Percentiles rank a stretch among this genome's conserved stretches.
phyloP scores from a whole-genome alignment of 1,140 invertebrate species.

The Ceratina japonica region DNA sequence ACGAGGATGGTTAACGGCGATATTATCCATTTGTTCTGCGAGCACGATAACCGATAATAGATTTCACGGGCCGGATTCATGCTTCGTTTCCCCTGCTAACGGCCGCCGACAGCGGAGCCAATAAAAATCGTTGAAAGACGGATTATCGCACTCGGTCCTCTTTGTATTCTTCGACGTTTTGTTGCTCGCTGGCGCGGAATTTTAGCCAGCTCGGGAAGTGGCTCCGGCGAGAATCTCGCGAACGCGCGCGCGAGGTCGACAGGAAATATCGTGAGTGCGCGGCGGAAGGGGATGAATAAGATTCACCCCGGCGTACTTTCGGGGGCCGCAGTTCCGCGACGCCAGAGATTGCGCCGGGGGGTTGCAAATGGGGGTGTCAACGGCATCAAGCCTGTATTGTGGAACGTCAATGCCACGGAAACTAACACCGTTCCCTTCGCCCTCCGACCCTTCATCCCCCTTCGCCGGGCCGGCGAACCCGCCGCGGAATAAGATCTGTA shows the following conservation, averaged over 20 bases:
- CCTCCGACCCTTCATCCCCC: conserved; percentile 41
- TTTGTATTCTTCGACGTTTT: conserved; percentile 9
- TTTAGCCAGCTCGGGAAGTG: background rate
- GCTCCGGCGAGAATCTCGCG: background rate
- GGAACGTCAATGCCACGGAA: conserved; percentile 72
- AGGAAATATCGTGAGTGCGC: conserved; percentile 51
- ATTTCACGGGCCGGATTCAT: conserved; percentile 63
- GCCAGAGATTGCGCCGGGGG: conserved; percentile 62
- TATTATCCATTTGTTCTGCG: conserved; percentile 71
- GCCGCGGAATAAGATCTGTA: conserved; percentile 59
- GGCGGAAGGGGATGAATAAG: conserved; percentile 70
- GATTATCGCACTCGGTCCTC: conserved; percentile 26
- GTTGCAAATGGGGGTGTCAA: conserved; percentile 73
- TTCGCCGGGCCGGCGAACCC: conserved; percentile 29
- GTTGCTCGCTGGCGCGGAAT: background rate
- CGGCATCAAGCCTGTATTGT: conserved; percentile 74
- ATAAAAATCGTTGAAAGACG: conserved; percentile 39
- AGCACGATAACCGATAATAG: conserved; percentile 58
- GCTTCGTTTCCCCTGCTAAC: conserved; percentile 47
- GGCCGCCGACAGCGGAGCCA: conserved; percentile 30
- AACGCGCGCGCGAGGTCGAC: conserved; percentile 22
- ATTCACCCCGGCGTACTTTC: conserved; percentile 65
- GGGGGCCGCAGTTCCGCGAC: conserved; percentile 54
- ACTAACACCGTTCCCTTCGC: conserved; percentile 68
- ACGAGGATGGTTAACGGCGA: conserved; percentile 71